Evolutionary conservation across 2,888 invertebrate genomes (phyloP), one percentile per base, ranked within the genome.

Genomic region (Drosophila seclusa): DNA sequence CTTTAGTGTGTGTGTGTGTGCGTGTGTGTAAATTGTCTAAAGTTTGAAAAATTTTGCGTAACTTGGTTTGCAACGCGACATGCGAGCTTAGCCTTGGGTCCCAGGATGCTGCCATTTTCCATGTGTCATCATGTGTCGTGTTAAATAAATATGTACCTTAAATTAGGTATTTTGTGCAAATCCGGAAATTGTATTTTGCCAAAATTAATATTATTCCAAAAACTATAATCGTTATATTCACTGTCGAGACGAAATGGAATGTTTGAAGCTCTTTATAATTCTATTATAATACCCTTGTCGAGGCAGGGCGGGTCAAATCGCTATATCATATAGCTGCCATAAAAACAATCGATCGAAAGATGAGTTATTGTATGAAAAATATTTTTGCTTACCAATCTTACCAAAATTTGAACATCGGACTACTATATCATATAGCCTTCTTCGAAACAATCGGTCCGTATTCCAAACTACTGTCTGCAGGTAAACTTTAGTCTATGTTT

Each of bases 11-110:
- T 66, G 45, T 66, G 45, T 62, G 45, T 60, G 62, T 50, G 34
- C 60, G 27, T 66, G 54, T 66, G 50, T 63, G 66, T 48, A 60
- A 63, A 71, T 78, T 77, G 83, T 82, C 62, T 85, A 89, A 84
- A 84, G 88, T 88, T 85, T 85, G 87, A 54, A 88, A 90, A 85
- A 82, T 85, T 90, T 72, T 80, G 68, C 80, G 73, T 74, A 73
- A 69, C 83, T 90, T 60, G 69, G 65, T 64, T 70, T 62, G 38
- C 58, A 62, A 58, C 31, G 55, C 63, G 55, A 29, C 31, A 62
- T 40, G 42, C 67, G 58, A 64, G 68, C 13, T 45, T 21, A 21
- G 54, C 54, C 58, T 11, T 6, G 18, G 18, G 18, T 10, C 24
- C 21, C 21, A 18, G 10, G 10, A 21, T 34, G 18, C 24, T 21